Conservation (phyloP, 2,113 vertebrate species). For the Brachyhypopomus occidentalis region DNA sequence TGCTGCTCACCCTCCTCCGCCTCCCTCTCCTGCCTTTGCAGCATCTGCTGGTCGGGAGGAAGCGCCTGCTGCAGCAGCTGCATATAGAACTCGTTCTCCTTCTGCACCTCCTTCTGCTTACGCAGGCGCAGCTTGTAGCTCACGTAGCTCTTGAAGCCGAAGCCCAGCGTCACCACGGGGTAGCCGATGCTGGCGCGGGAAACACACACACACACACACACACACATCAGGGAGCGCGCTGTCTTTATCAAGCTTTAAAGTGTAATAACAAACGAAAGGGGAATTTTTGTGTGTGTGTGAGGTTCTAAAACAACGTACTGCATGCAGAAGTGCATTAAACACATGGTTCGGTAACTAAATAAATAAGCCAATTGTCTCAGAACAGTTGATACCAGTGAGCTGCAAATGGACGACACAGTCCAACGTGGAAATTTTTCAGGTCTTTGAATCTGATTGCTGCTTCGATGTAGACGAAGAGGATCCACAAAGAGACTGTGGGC, state of each 20-base stretch:
- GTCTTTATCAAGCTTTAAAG: no score
- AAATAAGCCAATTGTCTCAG: no score
- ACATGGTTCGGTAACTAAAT: no score
- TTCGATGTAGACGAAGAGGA: conserved; percentile 99
- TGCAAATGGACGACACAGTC: conserved; percentile 96
- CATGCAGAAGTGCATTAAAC: no score
- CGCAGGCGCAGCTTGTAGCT: conserved; percentile 98
- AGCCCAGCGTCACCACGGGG: conserved; percentile 97
- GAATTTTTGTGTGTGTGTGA: no score
- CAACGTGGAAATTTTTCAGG: conserved; percentile 98
- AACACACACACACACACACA: neutral
- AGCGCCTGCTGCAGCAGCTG: conserved; percentile 96
- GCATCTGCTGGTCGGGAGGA: conserved; percentile 95
- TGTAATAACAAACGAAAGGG: no score
- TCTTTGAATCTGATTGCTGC: conserved; percentile 99
- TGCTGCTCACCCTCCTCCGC: conserved; percentile 89
- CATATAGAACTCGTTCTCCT: conserved; percentile 99
- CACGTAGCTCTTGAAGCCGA: conserved; percentile 98
- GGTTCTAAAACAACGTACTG: no score
- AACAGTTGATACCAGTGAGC: conserved; percentile 84
- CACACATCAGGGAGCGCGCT: neutral
- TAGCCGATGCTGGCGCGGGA: conserved; percentile 85
- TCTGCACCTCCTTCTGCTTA: conserved; percentile 97
- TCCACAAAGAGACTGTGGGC: conserved; percentile 97
- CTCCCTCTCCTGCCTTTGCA: conserved; percentile 93